phyloP scores from a whole-genome alignment of 37 sponge, comb jelly and placozoan genomes.

The Oopsacas minuta region DNA sequence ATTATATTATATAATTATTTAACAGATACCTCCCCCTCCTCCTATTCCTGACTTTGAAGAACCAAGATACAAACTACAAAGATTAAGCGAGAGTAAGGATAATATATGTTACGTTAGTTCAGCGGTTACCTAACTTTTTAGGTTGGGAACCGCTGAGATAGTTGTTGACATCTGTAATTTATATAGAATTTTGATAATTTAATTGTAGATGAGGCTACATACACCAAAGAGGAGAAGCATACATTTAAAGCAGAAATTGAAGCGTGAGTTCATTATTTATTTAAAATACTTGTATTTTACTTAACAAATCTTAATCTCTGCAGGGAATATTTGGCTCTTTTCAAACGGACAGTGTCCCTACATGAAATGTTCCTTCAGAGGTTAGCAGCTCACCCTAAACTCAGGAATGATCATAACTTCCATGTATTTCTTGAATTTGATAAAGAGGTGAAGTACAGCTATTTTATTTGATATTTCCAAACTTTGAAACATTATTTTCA shows the following conservation, averaged over 20 bases:
- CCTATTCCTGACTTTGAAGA: constrained; percentile 93
- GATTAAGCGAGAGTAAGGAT: constrained; percentile 65
- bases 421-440: constrained; percentile 82
- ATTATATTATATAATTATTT: background rate
- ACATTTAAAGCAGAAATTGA: constrained; percentile 94
- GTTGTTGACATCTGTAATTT: background rate
- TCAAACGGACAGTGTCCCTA: constrained; percentile 98
- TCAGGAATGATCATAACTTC: constrained; percentile 72
- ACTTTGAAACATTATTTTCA: background rate
- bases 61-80: constrained; percentile 70
- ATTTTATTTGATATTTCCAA: background rate
- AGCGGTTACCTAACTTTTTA: too few species aligned
- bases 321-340: constrained; percentile 93
- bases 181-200: background rate
- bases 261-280: constrained; percentile 51
- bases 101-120: too few species aligned
- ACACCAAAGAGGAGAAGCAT: constrained; percentile 89
- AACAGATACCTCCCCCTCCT: constrained; percentile 87
- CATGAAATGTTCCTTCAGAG: constrained; percentile 89
- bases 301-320: background rate
- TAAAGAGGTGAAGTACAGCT: constrained; percentile 74
- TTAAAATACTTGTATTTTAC: background rate
- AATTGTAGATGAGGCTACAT: constrained; percentile 57
- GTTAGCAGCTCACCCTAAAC: constrained; percentile 58
- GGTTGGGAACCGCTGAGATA: too few species aligned